Base-by-base conservation (phyloP, 2,113 vertebrate species). In the Dendrocopos noguchii region DNA sequence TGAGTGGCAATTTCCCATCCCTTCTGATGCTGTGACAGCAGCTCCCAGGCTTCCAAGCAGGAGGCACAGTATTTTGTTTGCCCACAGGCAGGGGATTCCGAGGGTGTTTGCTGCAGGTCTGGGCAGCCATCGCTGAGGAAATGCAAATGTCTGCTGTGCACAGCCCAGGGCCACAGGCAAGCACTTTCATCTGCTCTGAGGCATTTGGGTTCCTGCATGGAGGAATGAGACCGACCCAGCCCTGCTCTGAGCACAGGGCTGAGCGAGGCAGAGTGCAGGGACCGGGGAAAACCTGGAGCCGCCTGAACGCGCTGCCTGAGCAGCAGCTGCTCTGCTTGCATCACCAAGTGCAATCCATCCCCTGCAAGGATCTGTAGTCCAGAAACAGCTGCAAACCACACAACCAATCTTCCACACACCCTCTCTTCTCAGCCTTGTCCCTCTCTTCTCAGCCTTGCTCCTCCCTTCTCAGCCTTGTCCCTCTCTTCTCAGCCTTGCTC, bases 71-170 rank as follows among this genome's bases (percentile, higher is more conserved):
- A 39, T 46, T 84, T 53, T 90, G 77, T 95, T 93, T 90, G 74
- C 88, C 80, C 70, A 95, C 78, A 87, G 81, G 65, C 85, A 91
- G 68, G 77, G 94, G 90, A 93, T 75, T 86, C 83, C 88, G 91
- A 65, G 0, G 2, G 8, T 84, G 60, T 95, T 93, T 95, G 94
- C 92, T 0, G 0, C 83, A 47, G 36, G 61, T 94, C 86, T 94
- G 66, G 68, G 77, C 42, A n/a, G n/a, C n/a, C n/a, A n/a, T n/a
- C n/a, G n/a, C n/a, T 68, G 88, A 87, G 92, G 81, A 75, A 90
- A 94, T 80, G 86, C 80, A 94, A 91, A 93, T 39, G 39, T 39
- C 39, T 39, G 39, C 39, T 39, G 39, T 39, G 39, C 39, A 39
- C 39, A 39, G 39, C 91, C 33, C 7, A 93, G 65, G 74, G 91